Evolutionary conservation across 2,113 vertebrate genomes (phyloP).

Genomic region (Gobius niger): DNA sequence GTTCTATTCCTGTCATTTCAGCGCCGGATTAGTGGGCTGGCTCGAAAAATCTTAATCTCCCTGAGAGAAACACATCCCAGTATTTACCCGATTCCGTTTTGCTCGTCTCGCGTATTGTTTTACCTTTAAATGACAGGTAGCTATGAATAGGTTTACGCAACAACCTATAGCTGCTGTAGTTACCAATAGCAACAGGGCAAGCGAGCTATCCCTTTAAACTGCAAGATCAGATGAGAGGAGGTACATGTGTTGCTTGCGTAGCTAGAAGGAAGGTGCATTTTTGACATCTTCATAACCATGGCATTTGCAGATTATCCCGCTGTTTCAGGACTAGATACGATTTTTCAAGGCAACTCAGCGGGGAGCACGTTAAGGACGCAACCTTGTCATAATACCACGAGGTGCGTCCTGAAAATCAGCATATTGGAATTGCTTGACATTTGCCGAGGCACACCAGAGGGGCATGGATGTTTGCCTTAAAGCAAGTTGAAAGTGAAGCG

Average conservation of each 20-base stretch:
- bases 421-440: not conserved
- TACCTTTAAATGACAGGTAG: conserved; percentile 42
- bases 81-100: conserved; percentile 31
- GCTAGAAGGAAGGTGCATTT: not conserved
- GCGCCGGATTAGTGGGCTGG: conserved; percentile 48
- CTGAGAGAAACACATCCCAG: conserved; percentile 49
- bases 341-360: not conserved
- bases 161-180: conserved; percentile 53
- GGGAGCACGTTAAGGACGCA: not conserved
- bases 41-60: conserved; percentile 59
- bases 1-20: conserved; percentile 41
- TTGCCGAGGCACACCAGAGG: not conserved
- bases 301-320: not conserved
- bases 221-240: conserved; percentile 23
- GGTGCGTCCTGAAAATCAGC: not conserved
- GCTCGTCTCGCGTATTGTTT: conserved; percentile 21
- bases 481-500: not conserved
- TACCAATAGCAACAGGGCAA: conserved; percentile 81
- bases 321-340: not conserved
- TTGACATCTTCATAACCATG: not conserved
- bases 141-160: conserved; percentile 57
- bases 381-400: not conserved
- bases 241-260: not conserved
- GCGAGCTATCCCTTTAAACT: conserved; percentile 29
- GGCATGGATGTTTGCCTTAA: not conserved